phyloP scores from a whole-genome alignment of 2,888 invertebrate species.

The Lasioglossum morio region DNA sequence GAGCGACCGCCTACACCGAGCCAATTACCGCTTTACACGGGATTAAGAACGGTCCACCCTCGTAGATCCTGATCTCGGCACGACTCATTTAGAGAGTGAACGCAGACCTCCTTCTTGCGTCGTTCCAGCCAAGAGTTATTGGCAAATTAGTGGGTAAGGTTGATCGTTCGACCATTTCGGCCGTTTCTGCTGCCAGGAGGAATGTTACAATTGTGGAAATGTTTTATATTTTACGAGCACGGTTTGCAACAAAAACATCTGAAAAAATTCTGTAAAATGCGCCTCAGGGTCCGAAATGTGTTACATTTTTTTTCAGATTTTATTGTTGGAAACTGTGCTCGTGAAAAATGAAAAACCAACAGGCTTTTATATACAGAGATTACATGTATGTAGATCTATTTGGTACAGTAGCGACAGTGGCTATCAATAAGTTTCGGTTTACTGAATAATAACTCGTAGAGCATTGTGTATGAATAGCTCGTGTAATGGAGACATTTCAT shows the following conservation, averaged over 20 bases:
- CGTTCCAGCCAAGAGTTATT: background rate
- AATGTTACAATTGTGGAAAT: no score
- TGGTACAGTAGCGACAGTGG: background rate
- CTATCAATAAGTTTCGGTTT: background rate
- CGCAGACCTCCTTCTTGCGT: background rate
- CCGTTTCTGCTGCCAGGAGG: no score
- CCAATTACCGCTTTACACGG: slow-evolving; percentile 10
- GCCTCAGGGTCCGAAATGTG: no score
- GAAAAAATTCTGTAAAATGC: no score
- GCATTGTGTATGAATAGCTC: background rate
- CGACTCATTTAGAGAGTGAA: background rate
- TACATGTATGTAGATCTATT: background rate
- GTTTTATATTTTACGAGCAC: no score
- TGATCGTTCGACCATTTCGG: background rate
- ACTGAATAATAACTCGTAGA: background rate
- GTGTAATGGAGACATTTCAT: background rate
- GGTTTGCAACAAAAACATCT: no score
- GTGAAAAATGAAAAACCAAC: no score
- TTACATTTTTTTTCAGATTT: no score
- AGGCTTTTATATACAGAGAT: no score
- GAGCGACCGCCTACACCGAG: background rate
- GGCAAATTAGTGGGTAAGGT: background rate
- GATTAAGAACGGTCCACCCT: background rate
- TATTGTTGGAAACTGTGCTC: no score
- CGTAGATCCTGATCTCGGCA: background rate